Evolutionary conservation across 2,888 invertebrate genomes (phyloP), one percentile per base, ranked within the genome.

Genomic region (Phortica okadai): DNA sequence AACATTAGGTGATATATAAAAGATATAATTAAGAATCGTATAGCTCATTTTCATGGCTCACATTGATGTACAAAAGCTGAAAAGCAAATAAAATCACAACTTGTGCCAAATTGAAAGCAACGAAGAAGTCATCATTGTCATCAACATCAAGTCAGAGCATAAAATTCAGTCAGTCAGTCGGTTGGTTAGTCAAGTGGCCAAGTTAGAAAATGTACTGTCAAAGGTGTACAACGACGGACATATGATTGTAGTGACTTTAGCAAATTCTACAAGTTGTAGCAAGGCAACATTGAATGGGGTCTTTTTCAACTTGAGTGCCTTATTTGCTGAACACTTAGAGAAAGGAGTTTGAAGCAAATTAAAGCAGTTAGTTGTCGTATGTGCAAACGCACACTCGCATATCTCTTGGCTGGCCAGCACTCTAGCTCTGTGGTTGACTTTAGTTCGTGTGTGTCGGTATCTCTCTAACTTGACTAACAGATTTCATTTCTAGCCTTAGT

Each of bases 291-390:
- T 8, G 14, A 59, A n/a, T 54, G 6, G 4, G 21, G 64, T 14
- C 33, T 64, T 25, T n/a, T n/a, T 44, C 41, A 16, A 66, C 42
- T 70, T 33, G 56, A 56, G 70, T 72, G 70, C 14, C 70, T 72
- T 72, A 72, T 72, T 72, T 72, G 70, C 54, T 25, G 70, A 72
- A 72, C 70, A 72, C 70, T 72, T 72, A 56, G 54, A 25, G 33
- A 56, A 72, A 56, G 56, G 56, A 56, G 25, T 54, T 72, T 33
- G 21, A 42, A 41, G 41, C 41, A 66, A 72, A 72, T 72, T 72
- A 72, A 72, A 72, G 56, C 56, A 72, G 70, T 66, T 16, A 42
- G 14, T 42, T 41, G 66, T n/a, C 41, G 41, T 21, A 66, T 14
- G 41, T 33, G 10, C 62, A 62, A 1, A 62, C 21, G 16, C 56